Evolutionary conservation across 2,113 vertebrate genomes (phyloP).

Genomic region (Gnathonemus echidnorhynchus): DNA sequence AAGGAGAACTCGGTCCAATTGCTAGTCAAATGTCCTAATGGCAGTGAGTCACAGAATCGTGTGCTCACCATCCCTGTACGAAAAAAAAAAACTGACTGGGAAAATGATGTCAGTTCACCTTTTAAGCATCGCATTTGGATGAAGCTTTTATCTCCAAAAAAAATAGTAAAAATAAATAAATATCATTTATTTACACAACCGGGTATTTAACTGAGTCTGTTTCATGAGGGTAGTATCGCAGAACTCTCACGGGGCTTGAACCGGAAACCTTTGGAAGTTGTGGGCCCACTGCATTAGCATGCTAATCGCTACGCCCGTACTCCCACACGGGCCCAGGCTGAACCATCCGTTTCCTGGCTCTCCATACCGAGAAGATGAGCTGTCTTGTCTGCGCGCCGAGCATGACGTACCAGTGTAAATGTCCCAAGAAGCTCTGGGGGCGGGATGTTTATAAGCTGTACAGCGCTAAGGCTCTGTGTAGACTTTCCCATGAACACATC

Average conservation of each 20-base stretch:
- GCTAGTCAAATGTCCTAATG: not conserved
- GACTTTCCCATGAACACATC: not conserved
- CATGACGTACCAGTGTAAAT: not conserved
- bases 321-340: not conserved
- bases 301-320: not conserved
- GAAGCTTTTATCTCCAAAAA: not conserved
- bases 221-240: not conserved
- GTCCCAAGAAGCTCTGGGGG: not conserved
- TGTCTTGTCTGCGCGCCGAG: not conserved
- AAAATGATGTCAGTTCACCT: not conserved
- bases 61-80: not conserved
- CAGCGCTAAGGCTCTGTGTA: not conserved
- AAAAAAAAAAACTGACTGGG: not conserved
- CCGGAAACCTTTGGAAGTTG: not conserved
- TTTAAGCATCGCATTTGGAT: not conserved
- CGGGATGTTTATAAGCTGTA: not conserved
- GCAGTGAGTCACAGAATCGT: not conserved
- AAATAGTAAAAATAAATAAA: not conserved
- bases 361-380: not conserved
- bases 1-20: not conserved
- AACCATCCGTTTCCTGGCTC: not conserved
- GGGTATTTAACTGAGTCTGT: not conserved
- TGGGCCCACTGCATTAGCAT: not conserved
- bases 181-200: not conserved
- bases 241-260: not conserved